These are phyloP conservation scores for Ispidina lecontei DNA, from an alignment of 2,797 vertebrate genomes.

Conservation along the genomic window DNA sequence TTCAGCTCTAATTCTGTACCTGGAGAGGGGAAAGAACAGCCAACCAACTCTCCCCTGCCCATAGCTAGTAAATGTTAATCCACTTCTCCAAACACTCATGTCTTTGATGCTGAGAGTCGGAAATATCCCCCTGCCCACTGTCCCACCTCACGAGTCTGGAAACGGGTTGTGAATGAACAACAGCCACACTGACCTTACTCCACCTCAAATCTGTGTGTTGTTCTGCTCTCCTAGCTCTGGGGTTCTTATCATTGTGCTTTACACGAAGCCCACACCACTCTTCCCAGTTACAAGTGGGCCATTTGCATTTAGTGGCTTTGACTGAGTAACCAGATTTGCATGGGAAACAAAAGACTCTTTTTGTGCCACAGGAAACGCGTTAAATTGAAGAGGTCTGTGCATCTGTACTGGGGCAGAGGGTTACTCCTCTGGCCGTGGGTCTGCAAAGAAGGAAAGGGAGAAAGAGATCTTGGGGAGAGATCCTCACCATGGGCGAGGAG, in stretches of 20 bases:
- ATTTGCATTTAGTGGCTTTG: slow-evolving; percentile 19
- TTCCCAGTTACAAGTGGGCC: neutral
- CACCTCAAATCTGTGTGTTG: neutral
- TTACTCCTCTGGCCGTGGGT: neutral
- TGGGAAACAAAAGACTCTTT: neutral
- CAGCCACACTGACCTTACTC: neutral
- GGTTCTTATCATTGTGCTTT: neutral
- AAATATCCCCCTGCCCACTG: neutral
- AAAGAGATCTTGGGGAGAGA: neutral
- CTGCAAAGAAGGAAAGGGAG: neutral
- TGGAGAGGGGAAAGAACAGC: neutral
- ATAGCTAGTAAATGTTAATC: neutral
- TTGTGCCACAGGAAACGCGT: neutral
- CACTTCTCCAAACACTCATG: neutral
- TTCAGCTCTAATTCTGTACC: fast-evolving
- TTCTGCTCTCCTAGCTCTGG: neutral
- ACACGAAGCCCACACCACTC: neutral
- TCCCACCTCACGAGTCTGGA: neutral
- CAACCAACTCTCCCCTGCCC: fast-evolving
- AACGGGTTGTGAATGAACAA: neutral
- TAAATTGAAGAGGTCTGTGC: neutral
- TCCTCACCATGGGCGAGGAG: neutral
- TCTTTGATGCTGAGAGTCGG: neutral
- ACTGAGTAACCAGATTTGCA: slow-evolving; percentile 42
- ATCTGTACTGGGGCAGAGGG: neutral